Conservation (phyloP, 64 coral and sea anemone species). For the Montipora foliosa region DNA sequence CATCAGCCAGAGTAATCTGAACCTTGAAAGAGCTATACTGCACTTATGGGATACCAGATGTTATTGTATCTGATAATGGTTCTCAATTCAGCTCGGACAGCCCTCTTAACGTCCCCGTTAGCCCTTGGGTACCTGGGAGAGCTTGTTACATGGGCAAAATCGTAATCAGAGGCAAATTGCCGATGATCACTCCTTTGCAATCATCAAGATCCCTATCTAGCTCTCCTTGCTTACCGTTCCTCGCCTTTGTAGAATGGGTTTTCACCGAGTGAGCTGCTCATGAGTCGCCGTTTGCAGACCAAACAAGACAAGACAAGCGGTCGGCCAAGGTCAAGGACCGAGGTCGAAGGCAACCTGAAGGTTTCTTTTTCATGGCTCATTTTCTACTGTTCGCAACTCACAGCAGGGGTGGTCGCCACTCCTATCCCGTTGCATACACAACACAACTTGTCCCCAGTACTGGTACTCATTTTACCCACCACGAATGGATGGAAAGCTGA, state of each 20-base stretch:
- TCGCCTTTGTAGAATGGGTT: background rate
- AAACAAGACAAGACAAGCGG: background rate
- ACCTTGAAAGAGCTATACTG: slow-evolving; percentile 59
- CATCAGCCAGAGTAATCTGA: slow-evolving; percentile 10
- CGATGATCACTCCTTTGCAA: slow-evolving; percentile 50
- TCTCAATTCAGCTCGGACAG: slow-evolving; percentile 28
- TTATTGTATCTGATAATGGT: slow-evolving; percentile 58
- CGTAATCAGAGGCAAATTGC: slow-evolving; percentile 72
- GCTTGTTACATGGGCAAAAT: slow-evolving; percentile 29
- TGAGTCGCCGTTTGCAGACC: background rate
- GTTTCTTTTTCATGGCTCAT: no score
- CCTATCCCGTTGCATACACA: no score
- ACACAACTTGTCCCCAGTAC: no score
- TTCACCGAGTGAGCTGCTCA: slow-evolving; percentile 3
- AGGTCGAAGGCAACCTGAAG: no score
- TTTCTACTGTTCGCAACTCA: no score
- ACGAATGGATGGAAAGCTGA: no score
- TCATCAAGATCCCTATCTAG: slow-evolving; percentile 22
- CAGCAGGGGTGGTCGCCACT: no score
- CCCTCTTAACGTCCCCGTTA: background rate
- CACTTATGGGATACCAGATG: slow-evolving; percentile 56
- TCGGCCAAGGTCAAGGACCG: no score
- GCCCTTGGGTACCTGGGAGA: background rate
- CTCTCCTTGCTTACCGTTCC: slow-evolving; percentile 22
- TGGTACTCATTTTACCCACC: no score